A percentile compares a stretch with the other conserved stretches of the same genome.
phyloP scores from a whole-genome alignment of 64 coral and sea anemone genomes.

The Pocillopora verrucosa region DNA sequence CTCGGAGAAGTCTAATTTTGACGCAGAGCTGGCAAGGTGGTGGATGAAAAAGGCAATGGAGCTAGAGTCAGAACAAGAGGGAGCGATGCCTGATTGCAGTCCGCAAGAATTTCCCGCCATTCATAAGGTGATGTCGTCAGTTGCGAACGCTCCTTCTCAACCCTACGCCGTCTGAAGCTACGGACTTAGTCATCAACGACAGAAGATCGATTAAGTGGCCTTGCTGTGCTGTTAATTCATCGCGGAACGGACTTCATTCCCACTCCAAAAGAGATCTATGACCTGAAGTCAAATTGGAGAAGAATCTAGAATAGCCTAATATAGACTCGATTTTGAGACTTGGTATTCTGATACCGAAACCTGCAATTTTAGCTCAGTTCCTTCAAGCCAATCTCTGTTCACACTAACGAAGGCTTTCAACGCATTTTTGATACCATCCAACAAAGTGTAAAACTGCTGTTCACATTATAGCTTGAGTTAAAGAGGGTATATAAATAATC shows the following conservation, averaged over 20 bases:
- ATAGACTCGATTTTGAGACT: too few species aligned
- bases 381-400: too few species aligned
- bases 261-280: background rate
- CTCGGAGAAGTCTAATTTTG: conserved; percentile 47
- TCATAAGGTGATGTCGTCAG: conserved; percentile 39
- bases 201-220: conserved; percentile 42
- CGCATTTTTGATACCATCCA: conserved; percentile 35
- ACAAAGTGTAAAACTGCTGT: conserved; percentile 33
- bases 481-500: conserved; percentile 26
- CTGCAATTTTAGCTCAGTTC: too few species aligned
- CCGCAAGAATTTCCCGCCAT: conserved; percentile 42
- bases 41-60: conserved; percentile 43
- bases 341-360: too few species aligned
- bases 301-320: too few species aligned
- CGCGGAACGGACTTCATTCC: conserved; percentile 29
- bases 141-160: conserved; percentile 47
- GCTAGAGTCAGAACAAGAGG: conserved; percentile 9
- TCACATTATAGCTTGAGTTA: conserved; percentile 51
- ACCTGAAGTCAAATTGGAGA: too few species aligned
- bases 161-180: conserved; percentile 40
- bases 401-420: background rate
- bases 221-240: conserved; percentile 40
- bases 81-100: conserved; percentile 54
- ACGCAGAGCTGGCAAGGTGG: conserved; percentile 52
- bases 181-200: conserved; percentile 28